Percentiles rank a stretch among this genome's conserved stretches.
phyloP scores from a whole-genome alignment of 2,888 invertebrate species.

The Aphodius sticticus region DNA sequence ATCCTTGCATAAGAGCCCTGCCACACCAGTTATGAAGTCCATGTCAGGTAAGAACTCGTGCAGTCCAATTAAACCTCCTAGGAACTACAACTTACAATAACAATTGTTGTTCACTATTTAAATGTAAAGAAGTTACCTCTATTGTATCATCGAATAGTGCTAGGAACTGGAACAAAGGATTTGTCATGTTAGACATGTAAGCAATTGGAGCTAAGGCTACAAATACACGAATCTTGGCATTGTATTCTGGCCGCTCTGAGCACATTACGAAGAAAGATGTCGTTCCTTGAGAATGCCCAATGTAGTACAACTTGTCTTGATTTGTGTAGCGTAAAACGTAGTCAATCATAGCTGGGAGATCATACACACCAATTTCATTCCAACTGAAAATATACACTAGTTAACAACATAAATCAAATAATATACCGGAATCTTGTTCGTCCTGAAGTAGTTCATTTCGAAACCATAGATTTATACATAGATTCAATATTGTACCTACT shows the following conservation, averaged over 20 bases:
- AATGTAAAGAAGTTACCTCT: conserved; percentile 18
- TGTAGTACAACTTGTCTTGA: conserved; percentile 70
- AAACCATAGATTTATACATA: background rate
- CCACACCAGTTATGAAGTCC: conserved; percentile 62
- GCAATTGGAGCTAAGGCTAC: conserved; percentile 70
- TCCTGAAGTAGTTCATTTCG: background rate
- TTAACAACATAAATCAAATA: background rate
- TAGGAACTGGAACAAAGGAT: conserved; percentile 26
- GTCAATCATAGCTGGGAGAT: conserved; percentile 83
- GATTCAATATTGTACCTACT: background rate
- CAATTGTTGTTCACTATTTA: background rate
- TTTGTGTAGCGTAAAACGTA: conserved; percentile 67
- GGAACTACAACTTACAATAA: conserved; percentile 54
- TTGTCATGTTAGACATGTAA: conserved; percentile 60
- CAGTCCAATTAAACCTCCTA: conserved; percentile 61
- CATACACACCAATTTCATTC: conserved; percentile 81
- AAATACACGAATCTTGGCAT: conserved; percentile 70
- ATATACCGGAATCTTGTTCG: conserved; percentile 7
- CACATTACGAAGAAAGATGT: conserved; percentile 73
- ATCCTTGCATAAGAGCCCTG: conserved; percentile 65
- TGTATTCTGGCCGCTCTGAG: conserved; percentile 70
- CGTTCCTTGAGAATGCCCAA: conserved; percentile 83
- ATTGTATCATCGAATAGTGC: conserved; percentile 14
- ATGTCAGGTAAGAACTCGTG: conserved; percentile 71
- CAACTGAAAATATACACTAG: conserved; percentile 56